These are phyloP conservation scores for Calliphora vomitoria DNA, from an alignment of 2,888 invertebrate genomes.

Conservation along the genomic window DNA sequence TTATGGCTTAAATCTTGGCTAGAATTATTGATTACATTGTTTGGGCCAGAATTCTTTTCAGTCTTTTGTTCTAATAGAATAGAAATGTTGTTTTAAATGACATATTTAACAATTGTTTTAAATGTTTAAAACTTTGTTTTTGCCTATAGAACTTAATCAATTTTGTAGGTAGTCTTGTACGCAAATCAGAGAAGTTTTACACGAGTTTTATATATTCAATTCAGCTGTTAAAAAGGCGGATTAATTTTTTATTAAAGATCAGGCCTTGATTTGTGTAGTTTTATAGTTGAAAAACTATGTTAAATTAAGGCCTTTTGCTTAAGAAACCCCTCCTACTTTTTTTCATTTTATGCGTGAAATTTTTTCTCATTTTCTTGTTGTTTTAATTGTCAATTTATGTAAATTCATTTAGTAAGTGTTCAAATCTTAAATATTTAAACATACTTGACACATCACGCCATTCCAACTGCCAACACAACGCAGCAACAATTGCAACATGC, in stretches of 20 bases:
- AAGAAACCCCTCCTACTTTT: background rate
- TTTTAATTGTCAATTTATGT: slow-evolving; percentile 68
- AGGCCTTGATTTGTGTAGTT: no score
- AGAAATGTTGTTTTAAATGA: slow-evolving; percentile 62
- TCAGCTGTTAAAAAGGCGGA: no score
- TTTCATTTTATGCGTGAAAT: slow-evolving; percentile 25
- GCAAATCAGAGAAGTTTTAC: no score
- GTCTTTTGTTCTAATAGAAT: slow-evolving; percentile 61
- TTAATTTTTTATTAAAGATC: no score
- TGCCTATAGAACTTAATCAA: background rate
- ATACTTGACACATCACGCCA: slow-evolving; percentile 67
- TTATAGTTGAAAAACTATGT: no score
- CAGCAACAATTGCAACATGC: slow-evolving; percentile 62
- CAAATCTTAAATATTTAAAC: slow-evolving; percentile 63
- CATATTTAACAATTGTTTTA: slow-evolving; percentile 56
- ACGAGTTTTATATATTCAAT: no score
- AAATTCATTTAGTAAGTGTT: slow-evolving; percentile 65
- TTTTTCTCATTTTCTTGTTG: slow-evolving; percentile 5
- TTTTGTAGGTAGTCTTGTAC: background rate
- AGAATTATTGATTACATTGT: slow-evolving; percentile 66
- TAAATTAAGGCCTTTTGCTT: no score
- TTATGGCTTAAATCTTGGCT: background rate
- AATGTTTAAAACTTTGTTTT: slow-evolving; percentile 20
- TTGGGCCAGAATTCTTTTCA: background rate
- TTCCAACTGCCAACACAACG: slow-evolving; percentile 41